These are phyloP conservation scores for Hassar affinis DNA, from an alignment of 2,113 vertebrate genomes.

Conservation along the genomic window DNA sequence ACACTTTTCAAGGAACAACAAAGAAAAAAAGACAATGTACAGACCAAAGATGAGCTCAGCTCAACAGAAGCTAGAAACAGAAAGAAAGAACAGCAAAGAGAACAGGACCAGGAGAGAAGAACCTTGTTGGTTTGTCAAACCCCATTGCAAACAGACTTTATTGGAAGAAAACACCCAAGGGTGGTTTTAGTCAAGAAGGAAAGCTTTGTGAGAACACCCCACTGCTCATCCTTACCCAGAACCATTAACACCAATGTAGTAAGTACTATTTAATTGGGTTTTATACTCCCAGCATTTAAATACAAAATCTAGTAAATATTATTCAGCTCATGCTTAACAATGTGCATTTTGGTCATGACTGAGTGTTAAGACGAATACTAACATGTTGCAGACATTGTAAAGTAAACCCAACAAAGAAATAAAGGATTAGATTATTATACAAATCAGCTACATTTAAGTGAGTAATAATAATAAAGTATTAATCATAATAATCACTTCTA, in stretches of 20 bases:
- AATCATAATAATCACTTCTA: not conserved
- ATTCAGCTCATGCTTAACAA: not conserved
- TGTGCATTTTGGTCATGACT: not conserved
- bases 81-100: conserved; percentile 48
- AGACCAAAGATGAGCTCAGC: conserved; percentile 66
- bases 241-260: conserved; percentile 20
- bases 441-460: not conserved
- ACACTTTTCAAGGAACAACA: conserved; percentile 26
- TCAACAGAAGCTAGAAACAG: conserved; percentile 55
- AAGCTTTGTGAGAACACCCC: not conserved
- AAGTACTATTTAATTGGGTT: conserved; percentile 26
- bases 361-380: not conserved
- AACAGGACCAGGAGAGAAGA: conserved; percentile 53
- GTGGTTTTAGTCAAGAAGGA: conserved; percentile 12
- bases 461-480: not conserved
- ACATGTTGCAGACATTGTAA: not conserved
- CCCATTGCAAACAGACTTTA: not conserved
- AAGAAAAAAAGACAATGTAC: conserved; percentile 73
- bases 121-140: conserved; percentile 7
- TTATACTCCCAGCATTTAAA: not conserved
- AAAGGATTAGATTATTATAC: not conserved
- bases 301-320: not conserved
- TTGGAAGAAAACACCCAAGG: conserved; percentile 33
- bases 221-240: conserved; percentile 28
- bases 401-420: not conserved